These are phyloP conservation scores for Dasyprocta punctata DNA, from an alignment of 2,113 vertebrate species.

Conservation along the genomic window DNA sequence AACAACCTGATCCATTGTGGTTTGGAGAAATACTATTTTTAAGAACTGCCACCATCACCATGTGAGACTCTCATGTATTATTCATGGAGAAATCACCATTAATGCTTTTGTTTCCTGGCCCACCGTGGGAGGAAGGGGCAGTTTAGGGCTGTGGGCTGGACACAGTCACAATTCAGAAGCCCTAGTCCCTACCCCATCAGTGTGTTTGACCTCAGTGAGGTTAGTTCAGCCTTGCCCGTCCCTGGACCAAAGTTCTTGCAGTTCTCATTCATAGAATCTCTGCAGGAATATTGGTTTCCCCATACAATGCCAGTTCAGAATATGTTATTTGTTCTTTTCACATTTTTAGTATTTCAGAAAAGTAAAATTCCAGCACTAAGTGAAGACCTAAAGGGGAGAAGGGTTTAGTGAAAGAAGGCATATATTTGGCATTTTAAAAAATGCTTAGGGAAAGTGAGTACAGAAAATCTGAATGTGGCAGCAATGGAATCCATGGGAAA, in stretches of 20 bases:
- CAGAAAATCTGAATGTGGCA: not conserved
- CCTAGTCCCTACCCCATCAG: not conserved
- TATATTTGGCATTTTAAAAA: not conserved
- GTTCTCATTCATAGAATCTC: not conserved
- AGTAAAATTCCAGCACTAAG: not conserved
- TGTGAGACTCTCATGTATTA: not conserved
- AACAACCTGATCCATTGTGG: not conserved
- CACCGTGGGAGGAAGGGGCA: not conserved
- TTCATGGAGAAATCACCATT: not conserved
- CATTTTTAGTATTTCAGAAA: not conserved
- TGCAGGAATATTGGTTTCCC: not conserved
- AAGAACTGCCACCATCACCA: not conserved
- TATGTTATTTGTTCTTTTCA: not conserved
- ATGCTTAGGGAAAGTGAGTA: not conserved
- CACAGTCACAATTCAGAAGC: not conserved
- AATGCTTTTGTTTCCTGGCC: not conserved
- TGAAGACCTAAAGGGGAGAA: not conserved
- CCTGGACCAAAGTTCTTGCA: not conserved
- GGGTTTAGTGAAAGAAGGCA: conserved; percentile 25
- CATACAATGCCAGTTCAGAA: not conserved
- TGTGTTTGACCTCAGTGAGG: not conserved
- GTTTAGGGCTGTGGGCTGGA: not conserved
- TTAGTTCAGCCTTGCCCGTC: not conserved
- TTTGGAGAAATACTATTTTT: conserved; percentile 2
- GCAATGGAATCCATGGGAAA: not conserved